phyloP scores from a whole-genome alignment of 1,140 invertebrate genomes.

The Himalopsyche phryganea region DNA sequence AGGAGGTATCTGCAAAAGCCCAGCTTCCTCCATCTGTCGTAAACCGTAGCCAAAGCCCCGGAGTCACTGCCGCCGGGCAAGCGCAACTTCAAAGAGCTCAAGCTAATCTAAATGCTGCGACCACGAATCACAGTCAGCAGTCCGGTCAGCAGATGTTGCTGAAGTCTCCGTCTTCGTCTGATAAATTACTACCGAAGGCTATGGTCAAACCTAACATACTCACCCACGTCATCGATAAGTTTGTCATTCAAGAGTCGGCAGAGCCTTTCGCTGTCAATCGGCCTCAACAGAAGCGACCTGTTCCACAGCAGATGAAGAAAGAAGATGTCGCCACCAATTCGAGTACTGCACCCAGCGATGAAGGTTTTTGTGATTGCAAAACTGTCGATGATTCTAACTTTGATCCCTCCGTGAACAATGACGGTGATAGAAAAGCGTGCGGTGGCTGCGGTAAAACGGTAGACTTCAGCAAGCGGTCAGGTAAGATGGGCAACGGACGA shows the following conservation, averaged over 20 bases:
- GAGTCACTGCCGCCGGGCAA: slow-evolving; percentile 6
- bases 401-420: no score
- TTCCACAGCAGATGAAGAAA: no score
- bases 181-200: slow-evolving; percentile 79
- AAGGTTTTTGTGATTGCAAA: no score
- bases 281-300: no score
- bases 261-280: slow-evolving; percentile 83
- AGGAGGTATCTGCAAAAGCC: slow-evolving; percentile 22
- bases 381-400: no score
- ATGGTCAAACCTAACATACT: slow-evolving; percentile 95
- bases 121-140: not conserved
- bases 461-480: no score
- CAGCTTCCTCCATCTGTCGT: slow-evolving; percentile 19
- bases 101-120: slow-evolving; percentile 15
- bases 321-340: no score
- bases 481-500: no score
- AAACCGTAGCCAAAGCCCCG: slow-evolving; percentile 16
- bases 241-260: slow-evolving; percentile 90
- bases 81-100: slow-evolving; percentile 24
- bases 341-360: no score
- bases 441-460: no score
- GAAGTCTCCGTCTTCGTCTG: slow-evolving; percentile 32
- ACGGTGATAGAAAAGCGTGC: no score
- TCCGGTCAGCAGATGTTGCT: not conserved
- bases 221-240: slow-evolving; percentile 95